Evolutionary conservation across 2,113 vertebrate genomes (phyloP).

Genomic region (Mastomys natalensis): DNA sequence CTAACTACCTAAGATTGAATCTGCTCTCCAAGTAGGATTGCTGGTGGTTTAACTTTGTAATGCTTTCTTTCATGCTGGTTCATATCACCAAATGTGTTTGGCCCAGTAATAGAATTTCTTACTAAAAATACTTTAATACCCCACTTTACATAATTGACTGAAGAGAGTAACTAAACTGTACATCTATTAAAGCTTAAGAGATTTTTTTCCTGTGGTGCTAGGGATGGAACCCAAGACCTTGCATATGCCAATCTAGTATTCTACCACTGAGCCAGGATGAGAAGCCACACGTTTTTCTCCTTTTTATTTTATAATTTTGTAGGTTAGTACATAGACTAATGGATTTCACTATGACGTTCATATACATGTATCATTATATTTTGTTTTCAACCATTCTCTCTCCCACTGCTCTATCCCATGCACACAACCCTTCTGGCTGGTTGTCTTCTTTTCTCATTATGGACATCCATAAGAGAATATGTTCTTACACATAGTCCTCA

Average conservation of each 20-base stretch:
- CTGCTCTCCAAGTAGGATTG: slow-evolving; percentile 20
- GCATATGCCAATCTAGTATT: background rate
- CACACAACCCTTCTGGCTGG: background rate
- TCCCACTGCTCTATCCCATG: background rate
- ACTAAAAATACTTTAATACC: background rate
- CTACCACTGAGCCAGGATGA: background rate
- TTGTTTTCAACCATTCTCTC: background rate
- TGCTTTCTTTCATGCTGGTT: background rate
- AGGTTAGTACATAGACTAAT: background rate
- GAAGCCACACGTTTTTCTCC: background rate
- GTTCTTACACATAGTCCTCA: background rate
- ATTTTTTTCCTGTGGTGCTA: background rate
- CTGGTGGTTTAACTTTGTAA: background rate
- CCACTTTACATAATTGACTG: slow-evolving; percentile 1
- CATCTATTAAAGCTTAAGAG: background rate
- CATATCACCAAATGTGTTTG: background rate
- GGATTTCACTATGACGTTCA: background rate
- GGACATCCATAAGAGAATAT: background rate
- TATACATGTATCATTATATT: background rate
- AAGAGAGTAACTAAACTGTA: slow-evolving; percentile 29
- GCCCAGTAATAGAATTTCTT: background rate
- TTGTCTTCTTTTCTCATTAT: background rate
- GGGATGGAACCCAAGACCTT: background rate
- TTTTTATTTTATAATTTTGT: background rate
- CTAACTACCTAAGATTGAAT: background rate